Percentiles rank a stretch among this genome's conserved stretches.
These are phyloP conservation scores for Heliconius himera DNA, from an alignment of 1,140 invertebrate genomes.

Conservation along the genomic window DNA sequence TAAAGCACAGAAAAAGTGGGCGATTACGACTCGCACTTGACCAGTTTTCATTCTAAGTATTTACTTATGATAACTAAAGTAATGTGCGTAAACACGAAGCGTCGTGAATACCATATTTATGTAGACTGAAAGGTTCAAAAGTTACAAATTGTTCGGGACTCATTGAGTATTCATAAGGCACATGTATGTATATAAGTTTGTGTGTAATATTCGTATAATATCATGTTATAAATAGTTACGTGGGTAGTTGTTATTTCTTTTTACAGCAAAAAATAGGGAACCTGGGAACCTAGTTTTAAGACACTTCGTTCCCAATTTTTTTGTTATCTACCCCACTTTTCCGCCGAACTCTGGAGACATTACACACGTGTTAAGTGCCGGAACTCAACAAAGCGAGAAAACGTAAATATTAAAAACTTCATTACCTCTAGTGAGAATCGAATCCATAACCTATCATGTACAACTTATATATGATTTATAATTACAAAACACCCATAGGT, in stretches of 20 bases:
- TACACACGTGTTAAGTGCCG: no score
- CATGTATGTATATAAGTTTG: neutral
- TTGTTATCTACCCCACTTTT: no score
- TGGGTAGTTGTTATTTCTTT: neutral
- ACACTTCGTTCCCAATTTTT: no score
- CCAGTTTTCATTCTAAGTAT: neutral
- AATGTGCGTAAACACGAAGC: slow-evolving; percentile 15
- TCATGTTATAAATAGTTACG: neutral
- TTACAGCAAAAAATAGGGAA: neutral
- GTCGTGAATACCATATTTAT: slow-evolving; percentile 25
- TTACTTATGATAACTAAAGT: neutral
- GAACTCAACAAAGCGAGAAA: no score
- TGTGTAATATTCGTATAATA: slow-evolving; percentile 18
- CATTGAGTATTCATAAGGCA: slow-evolving; percentile 23
- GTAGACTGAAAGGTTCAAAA: slow-evolving; percentile 24
- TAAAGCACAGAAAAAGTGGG: no score
- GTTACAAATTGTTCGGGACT: slow-evolving; percentile 17
- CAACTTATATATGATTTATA: no score
- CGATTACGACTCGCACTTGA: neutral
- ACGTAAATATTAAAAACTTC: neutral
- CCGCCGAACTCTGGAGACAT: no score
- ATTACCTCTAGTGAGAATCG: no score
- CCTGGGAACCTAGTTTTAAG: no score
- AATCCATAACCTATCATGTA: no score
- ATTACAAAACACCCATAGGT: no score